phyloP scores from a whole-genome alignment of 1,140 invertebrate genomes.

The Rhopalosiphum padi region DNA sequence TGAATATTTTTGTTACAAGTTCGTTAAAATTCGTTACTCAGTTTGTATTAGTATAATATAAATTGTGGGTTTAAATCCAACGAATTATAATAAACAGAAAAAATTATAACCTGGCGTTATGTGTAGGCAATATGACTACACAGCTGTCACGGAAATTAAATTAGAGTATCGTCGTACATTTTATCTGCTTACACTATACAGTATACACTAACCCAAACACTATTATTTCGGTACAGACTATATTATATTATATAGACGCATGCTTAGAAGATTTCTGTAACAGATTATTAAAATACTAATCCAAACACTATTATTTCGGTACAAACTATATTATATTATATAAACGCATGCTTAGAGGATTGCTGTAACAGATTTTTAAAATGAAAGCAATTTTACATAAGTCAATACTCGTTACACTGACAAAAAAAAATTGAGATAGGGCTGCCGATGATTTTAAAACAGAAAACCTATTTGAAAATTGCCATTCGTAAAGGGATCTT shows the following conservation, averaged over 20 bases:
- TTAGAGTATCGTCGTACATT: not conserved
- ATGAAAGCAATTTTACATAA: not conserved
- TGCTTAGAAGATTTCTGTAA: not conserved
- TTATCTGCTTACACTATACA: not conserved
- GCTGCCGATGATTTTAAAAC: not conserved
- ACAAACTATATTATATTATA: not conserved
- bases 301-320: not conserved
- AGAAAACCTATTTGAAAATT: not conserved
- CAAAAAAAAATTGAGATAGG: not conserved
- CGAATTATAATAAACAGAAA: not conserved
- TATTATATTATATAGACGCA: not conserved
- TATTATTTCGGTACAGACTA: not conserved
- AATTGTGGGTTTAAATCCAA: not conserved
- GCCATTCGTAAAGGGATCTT: not conserved
- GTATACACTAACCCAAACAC: not conserved
- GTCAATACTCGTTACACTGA: not conserved
- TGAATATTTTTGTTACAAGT: not conserved
- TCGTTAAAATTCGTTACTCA: not conserved
- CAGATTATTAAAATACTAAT: not conserved
- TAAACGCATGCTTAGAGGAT: not conserved
- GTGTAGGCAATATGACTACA: slow-evolving; percentile 11
- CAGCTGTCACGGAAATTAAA: not conserved
- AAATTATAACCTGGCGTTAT: not conserved
- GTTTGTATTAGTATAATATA: not conserved
- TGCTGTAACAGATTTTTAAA: not conserved